Evolutionary conservation across 2,113 vertebrate genomes (phyloP).

Genomic region (Corythoichthys intestinalis): DNA sequence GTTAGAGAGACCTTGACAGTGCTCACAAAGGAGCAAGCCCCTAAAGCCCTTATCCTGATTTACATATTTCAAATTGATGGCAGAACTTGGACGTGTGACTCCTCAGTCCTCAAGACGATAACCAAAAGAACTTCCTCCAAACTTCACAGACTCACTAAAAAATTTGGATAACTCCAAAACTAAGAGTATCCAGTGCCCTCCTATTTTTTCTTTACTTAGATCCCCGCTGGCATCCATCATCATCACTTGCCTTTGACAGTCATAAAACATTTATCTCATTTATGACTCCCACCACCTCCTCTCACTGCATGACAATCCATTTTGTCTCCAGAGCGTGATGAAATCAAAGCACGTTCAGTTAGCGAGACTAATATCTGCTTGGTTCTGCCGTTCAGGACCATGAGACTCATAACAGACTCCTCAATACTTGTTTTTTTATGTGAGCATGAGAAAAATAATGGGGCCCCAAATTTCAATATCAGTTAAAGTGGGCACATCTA

Average conservation of each 20-base stretch:
- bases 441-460: background rate
- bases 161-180: background rate
- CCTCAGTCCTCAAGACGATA: background rate
- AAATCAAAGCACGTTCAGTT: background rate
- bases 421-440: background rate
- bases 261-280: background rate
- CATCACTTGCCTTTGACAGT: background rate
- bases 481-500: background rate
- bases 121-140: background rate
- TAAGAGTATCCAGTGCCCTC: background rate
- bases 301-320: slow-evolving; percentile 1
- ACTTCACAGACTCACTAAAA: background rate
- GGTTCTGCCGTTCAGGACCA: background rate
- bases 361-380: background rate
- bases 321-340: background rate
- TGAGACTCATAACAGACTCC: background rate
- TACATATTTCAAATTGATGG: background rate
- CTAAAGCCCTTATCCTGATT: background rate
- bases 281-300: background rate
- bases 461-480: background rate
- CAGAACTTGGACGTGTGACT: background rate
- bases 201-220: background rate
- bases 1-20: background rate
- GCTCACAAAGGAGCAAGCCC: background rate
- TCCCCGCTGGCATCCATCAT: background rate